Conservation (phyloP, 2,113 vertebrate species). For the Dolichallabes microphthalmus region DNA sequence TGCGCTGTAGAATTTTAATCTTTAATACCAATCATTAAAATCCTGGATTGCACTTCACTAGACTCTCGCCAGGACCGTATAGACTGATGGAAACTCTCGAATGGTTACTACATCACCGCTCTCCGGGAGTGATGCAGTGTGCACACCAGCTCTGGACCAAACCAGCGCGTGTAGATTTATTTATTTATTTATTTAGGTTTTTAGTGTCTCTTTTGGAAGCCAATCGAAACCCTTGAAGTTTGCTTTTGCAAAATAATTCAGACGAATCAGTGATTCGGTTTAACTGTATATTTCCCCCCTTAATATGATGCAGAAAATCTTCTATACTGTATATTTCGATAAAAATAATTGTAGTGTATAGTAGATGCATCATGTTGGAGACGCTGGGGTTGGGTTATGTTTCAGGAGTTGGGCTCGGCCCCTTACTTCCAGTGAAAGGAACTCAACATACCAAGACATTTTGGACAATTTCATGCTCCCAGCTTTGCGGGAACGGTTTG, state of each 20-base stretch:
- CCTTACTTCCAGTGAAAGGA: too few species aligned
- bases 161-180: not conserved
- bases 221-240: not conserved
- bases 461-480: too few species aligned
- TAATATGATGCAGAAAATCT: too few species aligned
- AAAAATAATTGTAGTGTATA: too few species aligned
- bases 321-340: too few species aligned
- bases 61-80: not conserved
- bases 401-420: too few species aligned
- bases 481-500: too few species aligned
- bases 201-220: not conserved
- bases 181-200: not conserved
- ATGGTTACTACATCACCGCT: not conserved
- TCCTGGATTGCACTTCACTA: not conserved
- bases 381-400: too few species aligned
- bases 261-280: not conserved
- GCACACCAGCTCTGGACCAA: not conserved
- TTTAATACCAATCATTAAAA: not conserved
- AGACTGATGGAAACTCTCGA: not conserved
- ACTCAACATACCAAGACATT: too few species aligned
- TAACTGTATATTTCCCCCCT: not conserved
- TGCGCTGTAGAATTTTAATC: not conserved
- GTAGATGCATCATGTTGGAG: too few species aligned
- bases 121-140: not conserved
- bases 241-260: not conserved